Evolutionary conservation across 2,113 vertebrate species (phyloP), one percentile per base, ranked within the genome.

Genomic region (Oncorhynchus mykiss): DNA sequence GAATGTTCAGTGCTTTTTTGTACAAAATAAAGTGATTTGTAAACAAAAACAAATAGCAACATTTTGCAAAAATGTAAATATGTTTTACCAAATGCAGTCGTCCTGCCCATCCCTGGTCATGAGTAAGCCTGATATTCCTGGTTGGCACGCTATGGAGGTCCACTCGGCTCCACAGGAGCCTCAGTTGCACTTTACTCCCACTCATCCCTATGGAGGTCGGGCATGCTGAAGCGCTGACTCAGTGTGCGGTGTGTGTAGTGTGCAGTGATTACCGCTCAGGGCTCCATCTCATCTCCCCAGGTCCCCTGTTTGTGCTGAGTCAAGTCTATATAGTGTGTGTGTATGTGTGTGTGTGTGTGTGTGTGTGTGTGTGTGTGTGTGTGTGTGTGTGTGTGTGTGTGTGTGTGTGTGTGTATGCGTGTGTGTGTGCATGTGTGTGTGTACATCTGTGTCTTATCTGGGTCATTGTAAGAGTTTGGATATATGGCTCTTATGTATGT

Each of bases 121-220:
- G 34, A 9, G 34, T 45, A 45, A 45, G 39, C 9, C 12, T 54
- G 51, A 54, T n/a, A 70, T 22, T 79, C 85, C 82, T 74, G 85
- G 78, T 83, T 86, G 83, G 84, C 83, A 84, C 80, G 78, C 77
- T 74, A 82, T 45, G 39, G 39, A 74, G 57, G 81, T 87, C 86
- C 78, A 78, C 81, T 75, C 3, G 59, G 81, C 83, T 88, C 78
- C 76, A 39, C 74, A 73, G 79, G 75, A 78, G 80, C 82, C 80
- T 78, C 51, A 16, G 76, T 82, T 78, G 72, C 70, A 77, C 66
- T 85, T 29, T 57, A 18, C 54, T 45, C 34, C 34, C 34, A 39
- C 34, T 39, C 34, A 39, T 39, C 7, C 7, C 39, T 45, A 9
- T 22, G 5, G 20, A 64, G n/a, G 18, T 64, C 60, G 24, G 60